phyloP scores from a whole-genome alignment of 2,888 invertebrate genomes.

The Heliconius sara region DNA sequence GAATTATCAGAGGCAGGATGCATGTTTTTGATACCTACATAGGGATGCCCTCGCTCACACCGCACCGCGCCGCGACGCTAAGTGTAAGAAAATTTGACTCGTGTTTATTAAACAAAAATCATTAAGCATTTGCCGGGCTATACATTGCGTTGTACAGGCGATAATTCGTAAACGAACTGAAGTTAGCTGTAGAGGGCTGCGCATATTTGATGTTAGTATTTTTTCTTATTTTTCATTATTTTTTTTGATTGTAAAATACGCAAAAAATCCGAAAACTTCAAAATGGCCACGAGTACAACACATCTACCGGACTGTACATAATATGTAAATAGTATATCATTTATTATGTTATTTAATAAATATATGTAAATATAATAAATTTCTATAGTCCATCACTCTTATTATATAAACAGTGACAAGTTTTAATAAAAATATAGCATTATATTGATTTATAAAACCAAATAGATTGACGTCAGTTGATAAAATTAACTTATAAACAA shows the following conservation, averaged over 20 bases:
- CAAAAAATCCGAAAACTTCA: background rate
- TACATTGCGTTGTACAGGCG: no score
- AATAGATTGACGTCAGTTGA: background rate
- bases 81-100: no score
- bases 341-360: background rate
- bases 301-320: background rate
- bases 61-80: no score
- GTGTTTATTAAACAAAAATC: no score
- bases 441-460: constrained; percentile 1
- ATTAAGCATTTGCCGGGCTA: no score
- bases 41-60: no score
- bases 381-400: background rate
- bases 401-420: background rate
- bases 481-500: background rate
- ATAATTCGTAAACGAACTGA: no score
- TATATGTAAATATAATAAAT: background rate
- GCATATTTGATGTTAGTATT: background rate
- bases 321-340: background rate
- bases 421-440: background rate
- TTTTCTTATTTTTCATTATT: no score
- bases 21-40: no score
- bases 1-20: no score
- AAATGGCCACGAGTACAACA: background rate
- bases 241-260: background rate
- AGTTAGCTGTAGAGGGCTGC: background rate